A percentile compares a stretch with the other conserved stretches of the same genome.
These are phyloP conservation scores for Philereme vetulata DNA, from an alignment of 2,888 invertebrate genomes.

Conservation along the genomic window DNA sequence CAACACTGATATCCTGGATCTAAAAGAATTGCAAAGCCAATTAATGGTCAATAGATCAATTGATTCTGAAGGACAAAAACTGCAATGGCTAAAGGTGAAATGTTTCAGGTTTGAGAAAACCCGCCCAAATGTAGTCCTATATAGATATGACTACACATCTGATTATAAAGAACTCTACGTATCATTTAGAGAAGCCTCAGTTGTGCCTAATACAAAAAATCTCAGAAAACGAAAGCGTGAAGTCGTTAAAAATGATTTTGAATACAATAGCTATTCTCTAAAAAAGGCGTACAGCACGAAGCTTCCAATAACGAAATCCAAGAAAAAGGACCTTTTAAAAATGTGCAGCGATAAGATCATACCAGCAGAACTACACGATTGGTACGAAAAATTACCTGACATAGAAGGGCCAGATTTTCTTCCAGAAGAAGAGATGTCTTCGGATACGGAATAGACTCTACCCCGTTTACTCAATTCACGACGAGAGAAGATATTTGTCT, in stretches of 20 bases:
- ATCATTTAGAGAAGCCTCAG: slow-evolving; percentile 1
- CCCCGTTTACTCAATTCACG: no score
- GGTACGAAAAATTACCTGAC: slow-evolving; percentile 13
- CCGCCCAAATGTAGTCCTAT: slow-evolving; percentile 5
- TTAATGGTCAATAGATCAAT: slow-evolving; percentile 1
- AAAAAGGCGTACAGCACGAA: slow-evolving; percentile 4
- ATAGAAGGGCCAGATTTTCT: slow-evolving; percentile 13
- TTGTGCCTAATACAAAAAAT: neutral
- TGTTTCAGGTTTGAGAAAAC: slow-evolving; percentile 9
- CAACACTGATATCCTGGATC: slow-evolving; percentile 9
- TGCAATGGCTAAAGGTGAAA: slow-evolving; percentile 12
- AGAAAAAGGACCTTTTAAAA: slow-evolving; percentile 13
- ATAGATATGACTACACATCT: slow-evolving; percentile 7
- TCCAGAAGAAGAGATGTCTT: slow-evolving; percentile 7
- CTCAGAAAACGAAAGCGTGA: slow-evolving; percentile 2
- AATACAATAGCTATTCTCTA: slow-evolving; percentile 1
- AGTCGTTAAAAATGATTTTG: neutral
- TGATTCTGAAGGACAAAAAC: slow-evolving; percentile 7
- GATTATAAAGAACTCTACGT: slow-evolving; percentile 4
- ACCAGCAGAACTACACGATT: slow-evolving; percentile 14
- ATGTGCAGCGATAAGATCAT: slow-evolving; percentile 14
- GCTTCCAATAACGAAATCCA: slow-evolving; percentile 7
- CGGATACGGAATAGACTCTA: slow-evolving; percentile 1
- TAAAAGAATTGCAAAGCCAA: slow-evolving; percentile 9
- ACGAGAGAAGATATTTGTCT: neutral